A percentile compares a stretch with the other conserved stretches of the same genome.
These are phyloP conservation scores for Dermatophagoides farinae DNA, from an alignment of 1,140 invertebrate genomes.

Conservation along the genomic window DNA sequence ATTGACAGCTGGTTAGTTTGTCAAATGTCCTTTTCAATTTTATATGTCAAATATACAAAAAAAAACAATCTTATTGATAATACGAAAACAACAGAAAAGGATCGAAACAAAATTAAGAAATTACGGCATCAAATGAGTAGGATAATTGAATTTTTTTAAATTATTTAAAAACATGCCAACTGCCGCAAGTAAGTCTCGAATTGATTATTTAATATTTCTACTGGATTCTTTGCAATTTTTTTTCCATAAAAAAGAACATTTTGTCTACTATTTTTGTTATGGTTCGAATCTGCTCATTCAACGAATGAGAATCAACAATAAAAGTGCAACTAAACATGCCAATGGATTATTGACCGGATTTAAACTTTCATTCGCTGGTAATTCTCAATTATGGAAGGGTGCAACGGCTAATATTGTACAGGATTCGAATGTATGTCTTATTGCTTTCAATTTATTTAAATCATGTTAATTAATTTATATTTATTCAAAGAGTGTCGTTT, in stretches of 20 bases:
- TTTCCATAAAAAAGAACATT: not conserved
- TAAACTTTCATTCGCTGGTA: slow-evolving; percentile 7
- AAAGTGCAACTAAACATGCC: not conserved
- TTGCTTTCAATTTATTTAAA: not conserved
- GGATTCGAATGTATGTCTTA: not conserved
- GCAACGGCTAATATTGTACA: slow-evolving; percentile 13
- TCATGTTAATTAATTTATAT: not conserved
- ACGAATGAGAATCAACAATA: slow-evolving; percentile 9
- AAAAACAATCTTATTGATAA: too few relatives aligned
- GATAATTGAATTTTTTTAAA: too few relatives aligned
- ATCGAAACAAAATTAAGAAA: too few relatives aligned
- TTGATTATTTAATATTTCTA: too few relatives aligned
- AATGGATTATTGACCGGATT: slow-evolving; percentile 6
- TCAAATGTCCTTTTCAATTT: too few relatives aligned
- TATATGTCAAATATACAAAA: too few relatives aligned
- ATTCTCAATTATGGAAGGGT: slow-evolving; percentile 11
- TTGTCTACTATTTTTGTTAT: slow-evolving; percentile 10
- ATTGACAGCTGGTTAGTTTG: too few relatives aligned
- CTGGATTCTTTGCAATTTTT: too few relatives aligned
- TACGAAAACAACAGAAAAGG: too few relatives aligned
- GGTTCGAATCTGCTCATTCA: slow-evolving; percentile 7
- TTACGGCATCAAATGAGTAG: too few relatives aligned
- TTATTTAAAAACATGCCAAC: too few relatives aligned
- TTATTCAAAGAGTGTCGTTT: not conserved
- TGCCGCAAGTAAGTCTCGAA: too few relatives aligned